Conservation (phyloP, 1,140 invertebrate species). For the Leptestheria dahalacensis region DNA sequence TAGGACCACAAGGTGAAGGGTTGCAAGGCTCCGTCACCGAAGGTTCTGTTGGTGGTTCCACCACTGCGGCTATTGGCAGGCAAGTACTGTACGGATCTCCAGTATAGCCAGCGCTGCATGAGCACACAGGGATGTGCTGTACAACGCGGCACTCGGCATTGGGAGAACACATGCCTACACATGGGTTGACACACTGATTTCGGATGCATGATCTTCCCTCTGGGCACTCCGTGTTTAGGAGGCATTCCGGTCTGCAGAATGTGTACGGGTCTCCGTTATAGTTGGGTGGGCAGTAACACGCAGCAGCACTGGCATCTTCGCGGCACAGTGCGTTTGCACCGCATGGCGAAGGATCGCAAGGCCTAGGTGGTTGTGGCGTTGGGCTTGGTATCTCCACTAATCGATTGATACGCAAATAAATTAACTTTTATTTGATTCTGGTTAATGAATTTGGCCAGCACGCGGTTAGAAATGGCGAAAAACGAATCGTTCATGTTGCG, state of each 20-base stretch:
- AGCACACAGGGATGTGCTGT: constrained; percentile 55
- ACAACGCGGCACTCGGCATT: constrained; percentile 53
- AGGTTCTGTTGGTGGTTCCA: constrained; percentile 1
- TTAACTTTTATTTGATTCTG: no score
- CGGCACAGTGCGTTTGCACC: constrained; percentile 57
- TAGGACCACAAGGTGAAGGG: constrained; percentile 55
- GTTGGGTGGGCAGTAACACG: constrained; percentile 53
- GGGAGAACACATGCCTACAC: constrained; percentile 52
- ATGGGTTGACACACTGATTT: constrained; percentile 60
- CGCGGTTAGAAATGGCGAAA: no score
- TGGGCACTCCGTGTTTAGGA: constrained; percentile 52
- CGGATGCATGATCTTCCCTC: constrained; percentile 50
- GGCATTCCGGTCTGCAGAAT: constrained; percentile 44
- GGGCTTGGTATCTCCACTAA: background rate
- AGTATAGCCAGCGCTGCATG: constrained; percentile 44
- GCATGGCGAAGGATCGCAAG: constrained; percentile 54
- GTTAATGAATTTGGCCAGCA: no score
- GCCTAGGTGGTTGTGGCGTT: constrained; percentile 11
- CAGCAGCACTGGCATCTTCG: constrained; percentile 55
- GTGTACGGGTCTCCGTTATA: constrained; percentile 62
- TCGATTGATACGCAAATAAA: background rate
- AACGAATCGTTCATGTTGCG: no score
- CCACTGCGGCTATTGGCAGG: constrained; percentile 32
- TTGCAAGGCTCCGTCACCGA: constrained; percentile 31
- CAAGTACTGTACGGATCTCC: constrained; percentile 60